These are phyloP conservation scores for Caenorhabditis imperialis DNA, from an alignment of 2,888 invertebrate genomes.

Conservation along the genomic window DNA sequence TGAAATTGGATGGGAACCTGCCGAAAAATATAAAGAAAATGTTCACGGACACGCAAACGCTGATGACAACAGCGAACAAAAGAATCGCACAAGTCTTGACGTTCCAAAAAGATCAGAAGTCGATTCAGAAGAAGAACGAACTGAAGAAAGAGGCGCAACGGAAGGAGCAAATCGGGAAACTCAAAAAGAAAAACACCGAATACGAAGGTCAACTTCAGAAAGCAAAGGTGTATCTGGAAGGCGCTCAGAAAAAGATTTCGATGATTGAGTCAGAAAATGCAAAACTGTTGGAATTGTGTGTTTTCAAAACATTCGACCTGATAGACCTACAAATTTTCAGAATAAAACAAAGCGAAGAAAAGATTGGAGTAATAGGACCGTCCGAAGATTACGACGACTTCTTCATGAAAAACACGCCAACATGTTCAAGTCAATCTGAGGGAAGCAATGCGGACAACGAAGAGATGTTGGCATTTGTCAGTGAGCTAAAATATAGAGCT, in stretches of 20 bases:
- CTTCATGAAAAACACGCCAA: conserved; percentile 17
- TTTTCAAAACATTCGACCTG: neutral
- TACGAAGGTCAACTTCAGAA: conserved; percentile 10
- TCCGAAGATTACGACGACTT: conserved; percentile 23
- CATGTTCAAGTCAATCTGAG: conserved; percentile 22
- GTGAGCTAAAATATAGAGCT: neutral
- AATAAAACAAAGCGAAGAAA: conserved; percentile 7
- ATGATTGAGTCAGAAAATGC: conserved; percentile 21
- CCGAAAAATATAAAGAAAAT: conserved; percentile 39
- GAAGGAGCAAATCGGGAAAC: conserved; percentile 20
- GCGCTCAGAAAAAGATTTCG: conserved; percentile 20
- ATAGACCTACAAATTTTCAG: conserved; percentile 21
- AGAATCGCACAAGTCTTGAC: conserved; percentile 6
- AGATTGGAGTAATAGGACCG: neutral
- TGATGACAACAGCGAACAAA: conserved; percentile 9
- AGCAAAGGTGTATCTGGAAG: conserved; percentile 15
- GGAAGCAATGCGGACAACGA: conserved; percentile 8
- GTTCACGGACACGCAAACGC: conserved; percentile 13
- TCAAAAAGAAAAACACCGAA: conserved; percentile 11
- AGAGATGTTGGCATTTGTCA: conserved; percentile 30
- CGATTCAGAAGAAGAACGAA: conserved; percentile 14
- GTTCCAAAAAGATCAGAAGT: conserved; percentile 35
- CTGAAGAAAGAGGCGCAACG: conserved; percentile 14
- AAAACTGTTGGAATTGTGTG: conserved; percentile 19
- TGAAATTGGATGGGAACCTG: conserved; percentile 27